Conservation (phyloP, 2,113 vertebrate genomes). For the Megaceryle torquata region DNA sequence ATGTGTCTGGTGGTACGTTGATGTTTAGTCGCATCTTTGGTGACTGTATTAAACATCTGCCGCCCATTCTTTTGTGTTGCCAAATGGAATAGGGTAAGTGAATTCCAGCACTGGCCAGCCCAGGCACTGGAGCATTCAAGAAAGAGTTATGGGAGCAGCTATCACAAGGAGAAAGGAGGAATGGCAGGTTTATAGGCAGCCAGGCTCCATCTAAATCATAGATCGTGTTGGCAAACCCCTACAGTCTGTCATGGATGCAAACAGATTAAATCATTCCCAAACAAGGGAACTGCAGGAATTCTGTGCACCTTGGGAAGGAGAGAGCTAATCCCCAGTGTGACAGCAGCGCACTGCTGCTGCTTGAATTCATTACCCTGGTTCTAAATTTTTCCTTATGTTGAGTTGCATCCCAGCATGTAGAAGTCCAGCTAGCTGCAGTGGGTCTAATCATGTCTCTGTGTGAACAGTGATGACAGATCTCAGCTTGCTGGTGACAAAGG, state of each 20-base stretch:
- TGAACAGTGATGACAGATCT: background rate
- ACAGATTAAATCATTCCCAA: background rate
- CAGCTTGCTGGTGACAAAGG: background rate
- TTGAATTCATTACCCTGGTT: background rate
- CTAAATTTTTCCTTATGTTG: background rate
- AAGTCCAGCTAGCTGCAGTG: background rate
- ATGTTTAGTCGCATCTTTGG: background rate
- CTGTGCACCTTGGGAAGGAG: background rate
- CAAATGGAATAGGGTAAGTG: background rate
- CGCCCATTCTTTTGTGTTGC: background rate
- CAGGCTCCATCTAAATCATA: background rate
- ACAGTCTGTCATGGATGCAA: background rate
- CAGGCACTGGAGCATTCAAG: background rate
- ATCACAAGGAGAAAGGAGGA: background rate
- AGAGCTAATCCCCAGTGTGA: background rate
- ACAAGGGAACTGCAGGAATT: background rate
- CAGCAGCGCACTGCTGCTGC: background rate
- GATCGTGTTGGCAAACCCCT: background rate
- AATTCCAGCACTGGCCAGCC: background rate
- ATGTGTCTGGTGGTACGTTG: background rate
- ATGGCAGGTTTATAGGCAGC: background rate
- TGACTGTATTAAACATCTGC: background rate
- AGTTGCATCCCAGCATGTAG: background rate
- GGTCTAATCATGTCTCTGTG: background rate
- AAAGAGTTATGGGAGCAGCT: background rate